Conservation (phyloP, 1,140 invertebrate genomes). For the Zaprionus inermis region DNA sequence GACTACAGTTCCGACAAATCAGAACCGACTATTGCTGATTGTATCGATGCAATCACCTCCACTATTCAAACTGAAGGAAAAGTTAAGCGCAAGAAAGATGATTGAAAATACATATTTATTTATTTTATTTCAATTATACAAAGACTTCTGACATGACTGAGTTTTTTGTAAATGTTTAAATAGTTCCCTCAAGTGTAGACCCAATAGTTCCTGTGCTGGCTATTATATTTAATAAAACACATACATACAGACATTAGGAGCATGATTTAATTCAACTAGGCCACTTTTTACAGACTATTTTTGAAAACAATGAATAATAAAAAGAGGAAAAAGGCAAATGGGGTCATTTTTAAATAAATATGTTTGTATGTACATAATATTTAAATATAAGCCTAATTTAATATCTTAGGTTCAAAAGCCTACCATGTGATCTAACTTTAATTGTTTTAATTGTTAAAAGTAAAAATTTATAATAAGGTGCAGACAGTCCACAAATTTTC, state of each 20-base stretch:
- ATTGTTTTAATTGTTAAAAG: constrained; percentile 36
- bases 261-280: neutral
- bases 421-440: constrained; percentile 75
- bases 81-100: constrained; percentile 93
- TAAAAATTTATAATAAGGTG: constrained; percentile 8
- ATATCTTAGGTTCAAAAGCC: constrained; percentile 31
- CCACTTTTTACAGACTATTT: neutral
- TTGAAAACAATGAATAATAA: neutral
- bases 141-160: constrained; percentile 56
- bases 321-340: neutral
- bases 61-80: constrained; percentile 97
- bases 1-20: constrained; percentile 86
- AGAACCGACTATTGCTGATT: constrained; percentile 87
- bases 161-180: constrained; percentile 28
- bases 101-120: constrained; percentile 81
- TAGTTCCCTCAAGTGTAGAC: constrained; percentile 21
- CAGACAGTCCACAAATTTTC: constrained; percentile 36
- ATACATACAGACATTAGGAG: neutral
- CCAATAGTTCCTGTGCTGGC: constrained; percentile 44
- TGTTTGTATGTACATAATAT: constrained; percentile 14
- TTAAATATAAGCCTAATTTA: constrained; percentile 10
- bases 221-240: neutral
- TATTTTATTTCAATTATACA: constrained; percentile 1
- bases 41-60: constrained; percentile 92
- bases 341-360: neutral